A percentile compares a stretch with the other conserved stretches of the same genome.
Evolutionary conservation across 2,113 vertebrate genomes (phyloP).

Genomic region (Corythornis vintsioides): DNA sequence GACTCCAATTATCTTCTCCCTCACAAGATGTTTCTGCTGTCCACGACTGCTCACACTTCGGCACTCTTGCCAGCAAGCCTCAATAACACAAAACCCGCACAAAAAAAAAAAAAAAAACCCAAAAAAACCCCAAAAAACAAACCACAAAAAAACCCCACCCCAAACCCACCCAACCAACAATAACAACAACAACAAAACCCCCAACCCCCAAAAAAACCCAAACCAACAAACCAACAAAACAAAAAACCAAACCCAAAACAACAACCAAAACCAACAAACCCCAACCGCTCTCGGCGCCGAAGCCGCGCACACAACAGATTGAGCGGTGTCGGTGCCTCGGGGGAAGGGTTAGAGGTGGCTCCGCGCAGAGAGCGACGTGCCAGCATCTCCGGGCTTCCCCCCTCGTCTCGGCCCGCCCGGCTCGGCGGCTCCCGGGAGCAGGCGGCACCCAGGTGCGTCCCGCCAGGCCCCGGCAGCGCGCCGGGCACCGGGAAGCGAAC

Average conservation of each 20-base stretch:
- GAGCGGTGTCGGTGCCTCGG: conserved; percentile 78
- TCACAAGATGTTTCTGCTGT: conserved; percentile 85
- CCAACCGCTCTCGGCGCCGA: conserved; percentile 70
- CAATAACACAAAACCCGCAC: conserved; percentile 69
- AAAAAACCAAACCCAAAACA: conserved; percentile 16
- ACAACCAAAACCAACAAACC: no score
- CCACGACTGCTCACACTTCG: conserved; percentile 85
- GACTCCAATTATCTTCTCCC: conserved; percentile 84
- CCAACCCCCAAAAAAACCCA: not conserved
- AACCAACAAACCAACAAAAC: conserved; percentile 59
- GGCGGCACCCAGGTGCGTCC: conserved; percentile 24
- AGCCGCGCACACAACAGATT: conserved; percentile 81
- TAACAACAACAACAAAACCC: no score
- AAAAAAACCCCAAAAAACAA: not conserved
- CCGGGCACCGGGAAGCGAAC: conserved; percentile 80
- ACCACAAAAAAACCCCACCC: no score
- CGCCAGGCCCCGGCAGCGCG: conserved; percentile 28
- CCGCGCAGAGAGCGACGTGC: conserved; percentile 53
- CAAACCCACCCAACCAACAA: no score
- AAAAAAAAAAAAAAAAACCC: conserved; percentile 26
- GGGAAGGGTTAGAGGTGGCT: conserved; percentile 75
- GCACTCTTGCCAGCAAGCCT: conserved; percentile 83
- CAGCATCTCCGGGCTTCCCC: conserved; percentile 41
- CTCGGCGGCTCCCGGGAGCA: not conserved
- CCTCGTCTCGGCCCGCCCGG: not conserved